These are phyloP conservation scores for Spongilla lacustris DNA, from an alignment of 37 sponge, comb jelly and placozoan genomes.

Conservation along the genomic window DNA sequence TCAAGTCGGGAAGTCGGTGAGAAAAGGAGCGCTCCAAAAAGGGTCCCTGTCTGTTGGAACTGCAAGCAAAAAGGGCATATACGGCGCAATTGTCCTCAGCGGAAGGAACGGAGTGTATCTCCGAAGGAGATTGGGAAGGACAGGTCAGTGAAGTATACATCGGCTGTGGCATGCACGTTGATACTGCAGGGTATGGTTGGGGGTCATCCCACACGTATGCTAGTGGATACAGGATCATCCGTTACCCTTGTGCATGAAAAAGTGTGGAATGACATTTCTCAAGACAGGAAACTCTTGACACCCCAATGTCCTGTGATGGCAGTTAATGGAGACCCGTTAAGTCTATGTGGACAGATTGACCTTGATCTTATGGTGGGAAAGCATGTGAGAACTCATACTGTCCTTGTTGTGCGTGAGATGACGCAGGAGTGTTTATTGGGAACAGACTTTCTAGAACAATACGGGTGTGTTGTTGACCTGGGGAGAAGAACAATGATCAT, in stretches of 20 bases:
- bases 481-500: not conserved
- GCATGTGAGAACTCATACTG: not conserved
- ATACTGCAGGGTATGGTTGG: constrained; percentile 19
- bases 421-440: constrained; percentile 31
- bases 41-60: constrained; percentile 11
- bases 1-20: not conserved
- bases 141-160: not conserved
- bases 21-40: not conserved
- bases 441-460: constrained; percentile 13
- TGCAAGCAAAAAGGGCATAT: constrained; percentile 11
- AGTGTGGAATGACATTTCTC: not conserved
- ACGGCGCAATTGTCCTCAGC: constrained; percentile 14
- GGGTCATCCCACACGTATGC: constrained; percentile 15
- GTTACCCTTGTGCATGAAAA: constrained; percentile 20
- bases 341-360: not conserved
- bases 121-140: no score
- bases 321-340: constrained; percentile 19
- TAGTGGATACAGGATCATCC: constrained; percentile 27
- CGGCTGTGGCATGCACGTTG: not conserved
- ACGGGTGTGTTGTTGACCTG: constrained; percentile 22
- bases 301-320: constrained; percentile 15
- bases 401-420: not conserved
- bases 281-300: not conserved
- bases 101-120: not conserved
- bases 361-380: not conserved